phyloP scores from a whole-genome alignment of 2,888 invertebrate species.

The Trissolcus brochymenae region DNA sequence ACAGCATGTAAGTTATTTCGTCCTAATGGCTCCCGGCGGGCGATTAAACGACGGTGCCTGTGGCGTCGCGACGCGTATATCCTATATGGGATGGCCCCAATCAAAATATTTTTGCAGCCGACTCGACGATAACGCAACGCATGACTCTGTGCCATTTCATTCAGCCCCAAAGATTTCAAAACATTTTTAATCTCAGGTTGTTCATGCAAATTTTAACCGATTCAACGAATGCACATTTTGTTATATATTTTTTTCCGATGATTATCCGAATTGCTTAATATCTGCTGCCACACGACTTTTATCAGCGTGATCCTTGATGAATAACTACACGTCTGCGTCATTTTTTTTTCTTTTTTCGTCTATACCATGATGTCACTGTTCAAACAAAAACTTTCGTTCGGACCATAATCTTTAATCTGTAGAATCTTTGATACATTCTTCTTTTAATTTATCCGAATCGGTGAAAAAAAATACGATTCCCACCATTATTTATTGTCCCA shows the following conservation, averaged over 20 bases:
- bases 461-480: too few relatives aligned
- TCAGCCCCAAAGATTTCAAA: constrained; percentile 3
- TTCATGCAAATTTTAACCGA: constrained; percentile 52
- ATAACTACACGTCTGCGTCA: background rate
- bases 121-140: constrained; percentile 31
- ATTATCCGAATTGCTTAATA: constrained; percentile 21
- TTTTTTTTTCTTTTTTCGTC: background rate
- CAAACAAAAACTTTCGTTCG: background rate
- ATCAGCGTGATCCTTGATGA: constrained; percentile 1
- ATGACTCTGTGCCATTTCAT: constrained; percentile 33
- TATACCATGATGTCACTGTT: background rate
- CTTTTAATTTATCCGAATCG: background rate
- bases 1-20: constrained; percentile 24
- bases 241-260: constrained; percentile 19
- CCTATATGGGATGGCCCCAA: constrained; percentile 41
- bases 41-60: constrained; percentile 38
- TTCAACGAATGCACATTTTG: constrained; percentile 44
- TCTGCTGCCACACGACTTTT: constrained; percentile 32
- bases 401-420: background rate
- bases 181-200: constrained; percentile 8
- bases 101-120: constrained; percentile 54
- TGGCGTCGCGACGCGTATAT: constrained; percentile 46
- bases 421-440: background rate
- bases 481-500: background rate
- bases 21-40: constrained; percentile 25